Conservation (phyloP, 2,113 vertebrate species). For the Dromiciops gliroides region DNA sequence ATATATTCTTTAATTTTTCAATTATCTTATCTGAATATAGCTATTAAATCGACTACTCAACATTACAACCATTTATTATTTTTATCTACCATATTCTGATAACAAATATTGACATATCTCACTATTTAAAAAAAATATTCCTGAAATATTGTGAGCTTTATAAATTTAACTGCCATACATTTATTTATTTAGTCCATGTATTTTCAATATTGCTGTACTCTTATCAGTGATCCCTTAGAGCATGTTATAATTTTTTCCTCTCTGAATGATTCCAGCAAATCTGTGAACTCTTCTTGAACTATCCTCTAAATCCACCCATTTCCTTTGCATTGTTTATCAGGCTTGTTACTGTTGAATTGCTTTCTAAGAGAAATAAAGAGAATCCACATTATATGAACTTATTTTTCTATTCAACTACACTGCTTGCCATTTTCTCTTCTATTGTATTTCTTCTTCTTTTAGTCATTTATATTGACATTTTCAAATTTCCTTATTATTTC, state of each 20-base stretch:
- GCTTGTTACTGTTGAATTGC: not conserved
- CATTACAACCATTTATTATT: not conserved
- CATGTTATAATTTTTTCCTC: not conserved
- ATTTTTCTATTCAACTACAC: not conserved
- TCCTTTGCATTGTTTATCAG: not conserved
- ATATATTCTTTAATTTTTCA: not conserved
- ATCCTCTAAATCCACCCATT: not conserved
- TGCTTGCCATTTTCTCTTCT: not conserved
- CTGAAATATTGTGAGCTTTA: not conserved
- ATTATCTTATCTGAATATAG: not conserved
- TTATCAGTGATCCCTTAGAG: not conserved
- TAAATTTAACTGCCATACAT: not conserved
- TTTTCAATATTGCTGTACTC: not conserved
- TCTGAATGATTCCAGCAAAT: not conserved
- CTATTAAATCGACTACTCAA: not conserved
- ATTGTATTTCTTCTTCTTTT: not conserved
- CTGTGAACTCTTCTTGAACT: not conserved
- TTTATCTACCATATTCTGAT: not conserved
- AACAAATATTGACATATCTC: not conserved
- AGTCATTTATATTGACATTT: not conserved
- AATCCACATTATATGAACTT: not conserved
- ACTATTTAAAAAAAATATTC: no score
- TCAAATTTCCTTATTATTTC: no score
- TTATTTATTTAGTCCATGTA: not conserved
- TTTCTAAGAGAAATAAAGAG: not conserved